Evolutionary conservation across 2,113 vertebrate species (phyloP).

Genomic region (Carassius auratus): DNA sequence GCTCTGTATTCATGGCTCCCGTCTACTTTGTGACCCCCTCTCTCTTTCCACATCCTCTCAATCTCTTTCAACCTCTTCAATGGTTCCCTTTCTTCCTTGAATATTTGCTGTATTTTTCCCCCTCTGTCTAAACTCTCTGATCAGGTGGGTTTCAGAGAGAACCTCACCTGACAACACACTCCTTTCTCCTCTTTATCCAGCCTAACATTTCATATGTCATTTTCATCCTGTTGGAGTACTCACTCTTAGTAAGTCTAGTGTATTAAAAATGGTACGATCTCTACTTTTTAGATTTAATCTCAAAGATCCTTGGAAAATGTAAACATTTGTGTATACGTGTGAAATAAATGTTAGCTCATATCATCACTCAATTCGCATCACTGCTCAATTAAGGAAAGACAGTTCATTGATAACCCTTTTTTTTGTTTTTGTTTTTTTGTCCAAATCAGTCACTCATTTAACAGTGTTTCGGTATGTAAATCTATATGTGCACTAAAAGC

Average conservation of each 20-base stretch:
- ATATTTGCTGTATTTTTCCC: slow-evolving; percentile 30
- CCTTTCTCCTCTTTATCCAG: slow-evolving; percentile 64
- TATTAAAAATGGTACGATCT: neutral
- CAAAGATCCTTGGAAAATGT: neutral
- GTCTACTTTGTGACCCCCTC: slow-evolving; percentile 73
- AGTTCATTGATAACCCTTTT: neutral
- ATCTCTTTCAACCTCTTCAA: slow-evolving; percentile 55
- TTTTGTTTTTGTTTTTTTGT: no score
- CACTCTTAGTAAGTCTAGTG: neutral
- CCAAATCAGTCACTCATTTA: neutral
- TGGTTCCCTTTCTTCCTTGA: slow-evolving; percentile 26
- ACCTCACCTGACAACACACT: slow-evolving; percentile 41
- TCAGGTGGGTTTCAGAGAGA: slow-evolving; percentile 29
- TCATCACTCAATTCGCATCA: neutral
- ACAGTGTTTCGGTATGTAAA: slow-evolving; percentile 8
- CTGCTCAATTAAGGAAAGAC: neutral
- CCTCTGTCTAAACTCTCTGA: slow-evolving; percentile 38
- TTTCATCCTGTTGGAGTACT: neutral
- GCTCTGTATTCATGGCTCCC: slow-evolving; percentile 79
- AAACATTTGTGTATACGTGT: neutral
- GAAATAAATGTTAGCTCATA: neutral
- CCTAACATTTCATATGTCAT: slow-evolving; percentile 9
- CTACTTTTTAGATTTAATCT: neutral
- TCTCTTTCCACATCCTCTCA: slow-evolving; percentile 71
- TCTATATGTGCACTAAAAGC: slow-evolving; percentile 22